Evolutionary conservation across 2,113 vertebrate genomes (phyloP).

Genomic region (Ceyx margarethae): DNA sequence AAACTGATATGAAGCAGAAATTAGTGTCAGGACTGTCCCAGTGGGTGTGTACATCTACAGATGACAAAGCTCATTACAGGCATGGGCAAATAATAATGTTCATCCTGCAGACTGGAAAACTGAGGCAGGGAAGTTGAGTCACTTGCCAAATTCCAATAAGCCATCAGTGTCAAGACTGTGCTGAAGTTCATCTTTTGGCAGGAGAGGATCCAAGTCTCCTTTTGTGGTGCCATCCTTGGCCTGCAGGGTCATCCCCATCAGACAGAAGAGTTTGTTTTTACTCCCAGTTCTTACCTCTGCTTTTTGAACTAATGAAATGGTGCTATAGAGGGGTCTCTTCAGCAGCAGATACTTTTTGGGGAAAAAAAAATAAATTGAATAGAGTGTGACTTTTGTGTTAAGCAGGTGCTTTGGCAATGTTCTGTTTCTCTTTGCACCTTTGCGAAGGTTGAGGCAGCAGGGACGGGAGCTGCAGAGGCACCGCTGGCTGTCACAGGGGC

Average conservation of each 20-base stretch:
- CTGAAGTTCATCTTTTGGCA: neutral
- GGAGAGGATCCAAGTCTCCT: neutral
- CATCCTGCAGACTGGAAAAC: neutral
- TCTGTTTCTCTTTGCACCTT: neutral
- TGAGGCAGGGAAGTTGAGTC: neutral
- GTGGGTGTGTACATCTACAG: neutral
- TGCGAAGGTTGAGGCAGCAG: neutral
- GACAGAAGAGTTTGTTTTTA: neutral
- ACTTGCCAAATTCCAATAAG: neutral
- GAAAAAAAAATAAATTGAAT: neutral
- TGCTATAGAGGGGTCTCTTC: neutral
- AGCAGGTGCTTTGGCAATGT: neutral
- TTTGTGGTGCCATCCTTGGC: neutral
- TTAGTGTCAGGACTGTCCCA: slow-evolving; percentile 43
- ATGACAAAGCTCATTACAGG: neutral
- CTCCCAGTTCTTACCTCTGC: neutral
- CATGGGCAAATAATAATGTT: neutral
- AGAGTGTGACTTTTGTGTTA: neutral
- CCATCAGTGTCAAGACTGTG: neutral
- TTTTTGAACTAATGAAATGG: neutral
- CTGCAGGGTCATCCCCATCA: neutral
- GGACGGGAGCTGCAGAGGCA: neutral
- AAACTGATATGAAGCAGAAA: slow-evolving; percentile 48
- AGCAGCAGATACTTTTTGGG: neutral
- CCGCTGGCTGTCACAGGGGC: accelerated